A percentile compares a stretch with the other conserved stretches of the same genome.
Evolutionary conservation across 2,888 invertebrate genomes (phyloP).

Genomic region (Metacarcinus magister): DNA sequence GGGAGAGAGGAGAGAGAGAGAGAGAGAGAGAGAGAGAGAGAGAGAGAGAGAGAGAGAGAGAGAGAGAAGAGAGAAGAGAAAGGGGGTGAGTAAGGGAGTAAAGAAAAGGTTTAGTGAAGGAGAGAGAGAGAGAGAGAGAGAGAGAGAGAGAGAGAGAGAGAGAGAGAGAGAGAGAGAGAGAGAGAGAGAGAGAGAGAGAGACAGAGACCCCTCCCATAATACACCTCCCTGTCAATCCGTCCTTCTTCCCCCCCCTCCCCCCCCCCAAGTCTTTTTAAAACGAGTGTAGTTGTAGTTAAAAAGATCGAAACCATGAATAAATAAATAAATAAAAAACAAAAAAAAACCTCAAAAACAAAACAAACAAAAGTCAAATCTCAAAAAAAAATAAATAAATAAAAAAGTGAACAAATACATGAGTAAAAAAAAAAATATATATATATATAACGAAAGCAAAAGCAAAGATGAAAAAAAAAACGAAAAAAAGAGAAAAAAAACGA

Average conservation of each 20-base stretch:
- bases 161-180: background rate
- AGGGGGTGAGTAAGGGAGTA: too few species aligned
- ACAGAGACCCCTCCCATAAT: background rate
- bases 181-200: background rate
- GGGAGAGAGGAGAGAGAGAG: background rate
- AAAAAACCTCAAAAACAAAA: background rate
- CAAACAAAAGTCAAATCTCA: background rate
- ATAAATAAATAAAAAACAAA: background rate
- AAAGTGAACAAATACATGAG: background rate
- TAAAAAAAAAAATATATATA: too few species aligned
- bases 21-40: slow-evolving; percentile 21
- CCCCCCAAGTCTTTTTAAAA: background rate
- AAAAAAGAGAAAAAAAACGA: background rate
- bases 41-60: slow-evolving; percentile 26
- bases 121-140: background rate
- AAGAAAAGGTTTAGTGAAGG: background rate
- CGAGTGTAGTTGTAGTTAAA: background rate
- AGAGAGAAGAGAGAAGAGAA: background rate
- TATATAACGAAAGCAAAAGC: background rate
- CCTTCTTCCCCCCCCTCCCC: background rate
- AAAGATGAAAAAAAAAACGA: background rate
- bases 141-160: background rate
- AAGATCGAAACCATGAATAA: background rate
- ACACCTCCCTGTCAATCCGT: too few species aligned
- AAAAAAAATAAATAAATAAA: background rate